These are phyloP conservation scores for Mallotus villosus DNA, from an alignment of 2,797 vertebrate species.

Conservation along the genomic window DNA sequence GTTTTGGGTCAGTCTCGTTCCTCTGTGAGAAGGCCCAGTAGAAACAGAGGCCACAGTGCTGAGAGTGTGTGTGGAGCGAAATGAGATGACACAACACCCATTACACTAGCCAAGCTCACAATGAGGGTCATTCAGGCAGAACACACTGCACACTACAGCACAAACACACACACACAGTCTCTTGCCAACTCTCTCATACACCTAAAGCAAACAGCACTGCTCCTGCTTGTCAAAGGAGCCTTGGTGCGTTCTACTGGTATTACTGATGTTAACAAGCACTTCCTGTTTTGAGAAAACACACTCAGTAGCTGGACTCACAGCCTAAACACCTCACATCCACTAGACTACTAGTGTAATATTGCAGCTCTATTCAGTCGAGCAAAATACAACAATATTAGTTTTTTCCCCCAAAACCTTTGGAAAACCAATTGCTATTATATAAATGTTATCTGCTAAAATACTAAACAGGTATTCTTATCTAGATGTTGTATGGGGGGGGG, in stretches of 20 bases:
- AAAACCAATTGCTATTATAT: no score
- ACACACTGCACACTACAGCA: constrained; percentile 1
- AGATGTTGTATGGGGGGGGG: no score
- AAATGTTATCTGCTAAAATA: no score
- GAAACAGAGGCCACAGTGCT: not conserved
- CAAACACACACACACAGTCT: constrained; percentile 14
- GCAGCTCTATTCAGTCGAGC: no score
- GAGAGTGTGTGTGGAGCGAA: not conserved
- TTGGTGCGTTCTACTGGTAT: constrained; percentile 36
- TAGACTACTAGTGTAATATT: not conserved
- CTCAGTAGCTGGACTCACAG: not conserved
- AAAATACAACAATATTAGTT: no score
- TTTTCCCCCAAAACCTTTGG: no score
- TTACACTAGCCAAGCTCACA: constrained; percentile 1
- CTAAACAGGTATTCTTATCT: no score
- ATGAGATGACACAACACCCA: constrained; percentile 5
- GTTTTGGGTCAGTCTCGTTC: no score
- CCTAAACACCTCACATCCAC: no score
- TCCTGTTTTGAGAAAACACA: constrained; percentile 42
- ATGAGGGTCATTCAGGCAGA: constrained; percentile 29
- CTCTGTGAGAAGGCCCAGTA: not conserved
- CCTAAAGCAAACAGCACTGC: constrained; percentile 38
- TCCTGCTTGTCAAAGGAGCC: constrained; percentile 35
- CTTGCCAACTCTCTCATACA: not conserved
- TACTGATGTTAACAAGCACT: constrained; percentile 21